phyloP scores from a whole-genome alignment of 2,797 vertebrate species.

The Scomberomorus guttatus region DNA sequence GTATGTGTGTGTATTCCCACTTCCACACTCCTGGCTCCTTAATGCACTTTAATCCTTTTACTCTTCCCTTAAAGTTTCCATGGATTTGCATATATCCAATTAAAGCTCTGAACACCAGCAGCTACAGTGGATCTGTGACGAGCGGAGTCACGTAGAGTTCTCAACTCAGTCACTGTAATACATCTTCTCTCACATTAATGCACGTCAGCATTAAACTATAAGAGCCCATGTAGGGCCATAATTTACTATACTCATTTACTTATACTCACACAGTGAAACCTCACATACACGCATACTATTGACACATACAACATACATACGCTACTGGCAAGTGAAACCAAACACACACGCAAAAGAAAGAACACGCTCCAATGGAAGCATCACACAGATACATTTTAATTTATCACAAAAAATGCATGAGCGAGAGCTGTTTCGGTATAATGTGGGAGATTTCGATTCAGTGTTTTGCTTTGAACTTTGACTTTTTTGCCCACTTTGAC shows the following conservation, averaged over 20 bases:
- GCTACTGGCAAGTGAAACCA: neutral
- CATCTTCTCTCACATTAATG: constrained; percentile 60
- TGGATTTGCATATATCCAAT: constrained; percentile 84
- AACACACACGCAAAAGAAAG: neutral
- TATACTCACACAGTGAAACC: constrained; percentile 15
- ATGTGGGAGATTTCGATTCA: neutral
- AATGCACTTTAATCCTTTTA: constrained; percentile 75
- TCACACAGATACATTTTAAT: neutral
- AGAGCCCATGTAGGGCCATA: constrained; percentile 9
- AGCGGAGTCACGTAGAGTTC: constrained; percentile 28
- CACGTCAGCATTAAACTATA: constrained; percentile 32
- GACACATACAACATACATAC: neutral
- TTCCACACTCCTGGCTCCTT: constrained; percentile 46
- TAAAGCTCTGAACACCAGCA: constrained; percentile 71
- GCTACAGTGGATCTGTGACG: constrained; percentile 59
- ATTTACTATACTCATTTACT: constrained; percentile 8
- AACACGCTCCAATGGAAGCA: neutral
- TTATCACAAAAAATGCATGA: neutral
- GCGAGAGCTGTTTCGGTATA: neutral
- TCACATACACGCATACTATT: neutral
- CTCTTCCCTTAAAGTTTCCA: constrained; percentile 65
- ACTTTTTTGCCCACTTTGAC: no score
- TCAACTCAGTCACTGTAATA: constrained; percentile 58
- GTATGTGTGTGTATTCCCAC: constrained; percentile 11
- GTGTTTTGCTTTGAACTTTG: neutral